These are phyloP conservation scores for Acanthosepion esculentum DNA, from an alignment of 2,888 invertebrate genomes.

Conservation along the genomic window DNA sequence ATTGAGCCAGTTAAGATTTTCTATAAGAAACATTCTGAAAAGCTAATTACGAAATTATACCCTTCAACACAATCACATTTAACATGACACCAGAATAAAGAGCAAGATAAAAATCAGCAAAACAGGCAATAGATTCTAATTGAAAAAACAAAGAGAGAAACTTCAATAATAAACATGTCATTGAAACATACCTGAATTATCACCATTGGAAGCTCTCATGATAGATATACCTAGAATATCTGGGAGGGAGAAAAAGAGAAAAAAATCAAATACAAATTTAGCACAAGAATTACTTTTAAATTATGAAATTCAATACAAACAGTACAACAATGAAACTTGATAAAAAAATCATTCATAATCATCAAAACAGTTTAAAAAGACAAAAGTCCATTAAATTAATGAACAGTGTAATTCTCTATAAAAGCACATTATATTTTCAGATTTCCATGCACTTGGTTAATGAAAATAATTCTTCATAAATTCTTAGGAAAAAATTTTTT, in stretches of 20 bases:
- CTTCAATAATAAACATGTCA: background rate
- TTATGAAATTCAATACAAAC: background rate
- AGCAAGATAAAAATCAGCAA: conserved; percentile 45
- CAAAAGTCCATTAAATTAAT: background rate
- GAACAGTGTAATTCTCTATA: background rate
- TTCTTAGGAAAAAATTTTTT: no score
- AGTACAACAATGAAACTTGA: background rate
- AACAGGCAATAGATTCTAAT: background rate
- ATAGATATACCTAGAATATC: conserved; percentile 44
- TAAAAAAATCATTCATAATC: background rate
- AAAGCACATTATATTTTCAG: background rate
- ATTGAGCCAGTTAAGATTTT: no score
- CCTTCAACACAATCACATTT: background rate
- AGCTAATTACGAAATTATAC: background rate
- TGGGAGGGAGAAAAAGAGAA: background rate
- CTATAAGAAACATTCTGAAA: no score
- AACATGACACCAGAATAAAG: conserved; percentile 45
- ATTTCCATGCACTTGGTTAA: no score
- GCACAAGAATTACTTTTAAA: background rate
- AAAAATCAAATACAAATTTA: background rate
- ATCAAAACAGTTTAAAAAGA: background rate
- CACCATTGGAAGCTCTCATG: conserved; percentile 48
- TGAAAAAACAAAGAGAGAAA: background rate
- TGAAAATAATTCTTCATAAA: no score
- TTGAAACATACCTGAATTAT: conserved; percentile 45